Conservation (phyloP, 1,140 invertebrate species). For the Drosophila oshimai region DNA sequence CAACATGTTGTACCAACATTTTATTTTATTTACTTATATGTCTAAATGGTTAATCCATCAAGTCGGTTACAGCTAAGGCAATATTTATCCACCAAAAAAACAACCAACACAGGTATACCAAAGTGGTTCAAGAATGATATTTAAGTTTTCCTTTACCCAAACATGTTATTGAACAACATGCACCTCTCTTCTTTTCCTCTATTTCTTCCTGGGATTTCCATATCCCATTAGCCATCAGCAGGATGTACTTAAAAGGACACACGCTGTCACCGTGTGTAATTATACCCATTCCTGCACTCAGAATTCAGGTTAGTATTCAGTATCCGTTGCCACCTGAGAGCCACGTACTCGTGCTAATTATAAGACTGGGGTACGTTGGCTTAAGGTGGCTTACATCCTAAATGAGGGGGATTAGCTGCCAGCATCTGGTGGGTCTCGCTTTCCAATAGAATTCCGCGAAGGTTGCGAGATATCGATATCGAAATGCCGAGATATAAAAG, state of each 20-base stretch:
- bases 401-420: slow-evolving; percentile 32
- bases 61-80: neutral
- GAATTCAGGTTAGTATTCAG: neutral
- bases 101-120: neutral
- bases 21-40: neutral
- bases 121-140: neutral
- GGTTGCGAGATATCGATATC: slow-evolving; percentile 3
- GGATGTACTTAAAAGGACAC: slow-evolving; percentile 42
- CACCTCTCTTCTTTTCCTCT: neutral
- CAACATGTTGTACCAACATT: neutral
- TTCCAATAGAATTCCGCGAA: slow-evolving; percentile 9
- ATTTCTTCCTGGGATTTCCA: slow-evolving; percentile 9
- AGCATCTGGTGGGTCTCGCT: slow-evolving; percentile 2
- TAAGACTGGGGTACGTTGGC: slow-evolving; percentile 21
- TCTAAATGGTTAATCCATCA: neutral
- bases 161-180: neutral
- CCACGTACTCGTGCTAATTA: slow-evolving; percentile 42
- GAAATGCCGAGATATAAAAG: neutral
- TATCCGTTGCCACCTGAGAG: neutral
- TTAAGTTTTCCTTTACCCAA: neutral
- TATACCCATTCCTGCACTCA: slow-evolving; percentile 16
- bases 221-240: slow-evolving; percentile 32
- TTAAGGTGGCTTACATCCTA: slow-evolving; percentile 12
- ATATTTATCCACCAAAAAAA: neutral
- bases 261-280: slow-evolving; percentile 44